These are phyloP conservation scores for Meandrusa payeni DNA, from an alignment of 2,888 invertebrate genomes.

Conservation along the genomic window DNA sequence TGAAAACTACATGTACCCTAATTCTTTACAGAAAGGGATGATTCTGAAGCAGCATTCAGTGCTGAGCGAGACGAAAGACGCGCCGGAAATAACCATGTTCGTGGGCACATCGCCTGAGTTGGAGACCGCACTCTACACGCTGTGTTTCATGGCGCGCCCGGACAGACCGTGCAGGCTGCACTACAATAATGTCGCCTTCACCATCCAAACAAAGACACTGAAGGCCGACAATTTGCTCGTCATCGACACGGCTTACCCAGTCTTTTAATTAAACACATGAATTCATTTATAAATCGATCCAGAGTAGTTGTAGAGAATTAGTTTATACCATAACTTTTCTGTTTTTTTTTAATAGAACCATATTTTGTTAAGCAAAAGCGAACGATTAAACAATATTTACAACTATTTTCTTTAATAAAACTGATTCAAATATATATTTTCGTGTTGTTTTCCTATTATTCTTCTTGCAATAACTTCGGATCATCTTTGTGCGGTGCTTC, in stretches of 20 bases:
- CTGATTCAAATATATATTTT: no score
- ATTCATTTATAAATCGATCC: no score
- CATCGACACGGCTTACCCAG: slow-evolving; percentile 67
- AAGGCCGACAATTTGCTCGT: slow-evolving; percentile 58
- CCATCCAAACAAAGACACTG: slow-evolving; percentile 66
- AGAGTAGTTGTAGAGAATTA: neutral
- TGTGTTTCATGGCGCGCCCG: slow-evolving; percentile 91
- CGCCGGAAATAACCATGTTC: slow-evolving; percentile 90
- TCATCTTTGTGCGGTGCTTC: no score
- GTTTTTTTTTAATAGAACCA: no score
- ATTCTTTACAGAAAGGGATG: slow-evolving; percentile 84
- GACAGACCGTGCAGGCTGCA: slow-evolving; percentile 87
- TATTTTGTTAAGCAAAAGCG: no score
- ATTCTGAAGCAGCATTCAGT: slow-evolving; percentile 88
- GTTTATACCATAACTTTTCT: no score
- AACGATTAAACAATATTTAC: no score
- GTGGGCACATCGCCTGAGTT: slow-evolving; percentile 94
- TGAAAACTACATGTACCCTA: no score
- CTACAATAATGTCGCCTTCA: slow-evolving; percentile 63
- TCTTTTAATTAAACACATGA: slow-evolving; percentile 30
- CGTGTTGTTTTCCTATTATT: no score
- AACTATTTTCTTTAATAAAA: no score
- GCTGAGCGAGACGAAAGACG: slow-evolving; percentile 85
- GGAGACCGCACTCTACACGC: slow-evolving; percentile 93
- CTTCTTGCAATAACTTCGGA: no score